These are phyloP conservation scores for Plebejus anna DNA, from an alignment of 2,888 invertebrate species.

Conservation along the genomic window DNA sequence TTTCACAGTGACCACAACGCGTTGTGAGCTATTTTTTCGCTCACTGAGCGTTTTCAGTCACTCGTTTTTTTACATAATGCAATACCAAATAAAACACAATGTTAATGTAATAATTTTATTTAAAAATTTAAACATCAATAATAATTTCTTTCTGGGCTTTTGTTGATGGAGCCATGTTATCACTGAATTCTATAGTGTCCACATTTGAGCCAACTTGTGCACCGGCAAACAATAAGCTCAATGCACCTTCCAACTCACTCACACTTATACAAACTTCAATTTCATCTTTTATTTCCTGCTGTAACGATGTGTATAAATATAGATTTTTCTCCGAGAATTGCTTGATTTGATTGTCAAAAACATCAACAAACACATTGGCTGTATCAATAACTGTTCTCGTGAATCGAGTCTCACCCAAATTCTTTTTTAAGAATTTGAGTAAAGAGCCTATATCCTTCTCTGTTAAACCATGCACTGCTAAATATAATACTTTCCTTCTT, in stretches of 20 bases:
- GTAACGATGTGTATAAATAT: conserved; percentile 81
- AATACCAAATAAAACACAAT: neutral
- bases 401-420: conserved; percentile 87
- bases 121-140: conserved; percentile 67
- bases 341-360: conserved; percentile 84
- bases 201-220: conserved; percentile 70
- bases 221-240: conserved; percentile 83
- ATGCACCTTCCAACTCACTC: conserved; percentile 83
- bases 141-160: conserved; percentile 79
- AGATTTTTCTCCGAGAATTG: conserved; percentile 82
- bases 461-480: conserved; percentile 86
- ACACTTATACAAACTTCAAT: conserved; percentile 82
- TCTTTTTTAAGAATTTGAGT: conserved; percentile 86
- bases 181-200: conserved; percentile 55
- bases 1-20: too few relatives aligned
- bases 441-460: conserved; percentile 83
- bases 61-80: neutral
- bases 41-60: too few relatives aligned
- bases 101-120: neutral
- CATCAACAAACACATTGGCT: conserved; percentile 86
- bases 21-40: too few relatives aligned
- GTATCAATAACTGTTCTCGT: conserved; percentile 87
- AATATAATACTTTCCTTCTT: conserved; percentile 87
- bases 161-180: conserved; percentile 56
- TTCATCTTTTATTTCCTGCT: conserved; percentile 83